These are phyloP conservation scores for Agapornis roseicollis DNA, from an alignment of 2,113 vertebrate genomes.

Conservation along the genomic window DNA sequence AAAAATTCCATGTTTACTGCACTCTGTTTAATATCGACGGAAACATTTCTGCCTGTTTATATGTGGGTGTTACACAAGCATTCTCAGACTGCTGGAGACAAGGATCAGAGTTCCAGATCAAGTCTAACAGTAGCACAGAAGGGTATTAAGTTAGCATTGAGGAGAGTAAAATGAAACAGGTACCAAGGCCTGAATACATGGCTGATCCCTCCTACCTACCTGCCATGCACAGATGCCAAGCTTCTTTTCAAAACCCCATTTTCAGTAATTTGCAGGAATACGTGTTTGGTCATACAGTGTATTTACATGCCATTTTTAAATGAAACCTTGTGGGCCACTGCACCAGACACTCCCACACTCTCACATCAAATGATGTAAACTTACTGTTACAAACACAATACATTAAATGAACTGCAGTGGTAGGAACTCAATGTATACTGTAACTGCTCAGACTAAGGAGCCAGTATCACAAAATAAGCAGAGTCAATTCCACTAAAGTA, in stretches of 20 bases:
- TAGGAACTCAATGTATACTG: background rate
- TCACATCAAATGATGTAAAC: background rate
- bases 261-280: background rate
- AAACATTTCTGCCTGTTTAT: background rate
- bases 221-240: background rate
- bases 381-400: background rate
- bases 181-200: background rate
- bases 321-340: background rate
- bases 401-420: background rate
- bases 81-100: background rate
- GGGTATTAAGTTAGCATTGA: background rate
- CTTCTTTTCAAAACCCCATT: background rate
- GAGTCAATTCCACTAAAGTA: background rate
- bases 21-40: background rate
- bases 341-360: background rate
- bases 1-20: background rate
- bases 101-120: background rate
- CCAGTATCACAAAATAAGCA: background rate
- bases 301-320: background rate
- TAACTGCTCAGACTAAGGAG: background rate
- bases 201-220: background rate
- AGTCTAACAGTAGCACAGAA: background rate
- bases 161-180: background rate
- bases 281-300: background rate
- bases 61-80: background rate